Percentiles rank a stretch among this genome's conserved stretches.
Evolutionary conservation across 2,113 vertebrate genomes (phyloP).

Genomic region (Cochlearius cochlearius): DNA sequence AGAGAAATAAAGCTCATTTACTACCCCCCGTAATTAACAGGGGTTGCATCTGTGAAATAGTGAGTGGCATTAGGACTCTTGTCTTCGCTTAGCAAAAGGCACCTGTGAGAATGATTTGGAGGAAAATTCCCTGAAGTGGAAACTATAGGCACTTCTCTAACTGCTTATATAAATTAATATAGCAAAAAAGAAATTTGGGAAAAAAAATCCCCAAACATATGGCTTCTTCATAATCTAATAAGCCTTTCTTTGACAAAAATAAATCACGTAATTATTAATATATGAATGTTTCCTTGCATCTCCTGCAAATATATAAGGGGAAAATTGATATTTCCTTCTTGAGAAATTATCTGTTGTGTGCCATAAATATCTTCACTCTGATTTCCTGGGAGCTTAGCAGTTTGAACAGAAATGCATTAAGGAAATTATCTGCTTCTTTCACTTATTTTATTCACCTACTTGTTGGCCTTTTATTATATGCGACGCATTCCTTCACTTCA

Average conservation of each 20-base stretch:
- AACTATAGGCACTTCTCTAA: neutral
- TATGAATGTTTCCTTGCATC: neutral
- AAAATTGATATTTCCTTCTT: neutral
- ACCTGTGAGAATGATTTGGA: neutral
- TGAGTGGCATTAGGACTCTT: neutral
- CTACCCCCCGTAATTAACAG: neutral
- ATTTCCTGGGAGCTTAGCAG: slow-evolving; percentile 14
- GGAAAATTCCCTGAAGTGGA: slow-evolving; percentile 22
- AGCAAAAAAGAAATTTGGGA: neutral
- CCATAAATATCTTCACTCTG: slow-evolving; percentile 10
- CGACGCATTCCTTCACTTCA: neutral
- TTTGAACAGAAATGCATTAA: slow-evolving; percentile 26
- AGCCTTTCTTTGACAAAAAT: slow-evolving; percentile 11
- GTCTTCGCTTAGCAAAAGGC: neutral
- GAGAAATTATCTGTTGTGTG: neutral
- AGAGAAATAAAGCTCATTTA: neutral
- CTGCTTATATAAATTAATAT: neutral
- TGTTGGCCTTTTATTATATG: neutral
- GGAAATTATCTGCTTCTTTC: slow-evolving; percentile 21
- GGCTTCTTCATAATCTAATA: neutral
- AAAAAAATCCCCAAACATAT: neutral
- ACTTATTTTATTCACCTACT: slow-evolving; percentile 30
- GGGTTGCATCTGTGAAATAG: neutral
- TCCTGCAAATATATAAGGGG: neutral
- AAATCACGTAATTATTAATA: neutral